Evolutionary conservation across 2,888 invertebrate genomes (phyloP), one percentile per base, ranked within the genome.

Genomic region (Megaustenia siamemsis): DNA sequence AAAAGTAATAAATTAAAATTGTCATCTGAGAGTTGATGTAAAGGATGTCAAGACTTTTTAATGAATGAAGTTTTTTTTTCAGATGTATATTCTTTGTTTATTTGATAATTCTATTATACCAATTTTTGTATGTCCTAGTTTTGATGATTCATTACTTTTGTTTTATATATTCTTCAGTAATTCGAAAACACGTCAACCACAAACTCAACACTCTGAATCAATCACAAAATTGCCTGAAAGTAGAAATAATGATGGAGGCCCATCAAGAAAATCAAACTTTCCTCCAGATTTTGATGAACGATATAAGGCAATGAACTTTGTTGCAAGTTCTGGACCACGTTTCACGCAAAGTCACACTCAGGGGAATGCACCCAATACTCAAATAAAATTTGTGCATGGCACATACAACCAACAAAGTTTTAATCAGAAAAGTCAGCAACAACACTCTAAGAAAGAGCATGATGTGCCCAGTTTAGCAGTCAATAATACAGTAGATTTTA

Each of bases 221-320:
- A 45, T n/a, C 10, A 28, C 15, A 8, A 71, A n/a, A 32, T 28
- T 45, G 4, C 49, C 73, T 32, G 49, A 73, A 18, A 73, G 21
- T 49, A 32, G 15, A 28, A 43, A 21, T n/a, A 49, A 28, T 15
- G 12, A 32, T 49, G 28, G 73, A 32, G 73, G 49, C 28, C 15
- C 49, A 73, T 4, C 49, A 32, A 18, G 1, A 49, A 21, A 28
- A 49, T 73, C 73, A 32, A 73, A 49, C 49, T 73, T 73, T 49
- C 73, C 73, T 49, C 32, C 49, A 49, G 73, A 49, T 21, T 73
- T 73, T 49, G 73, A 73, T 73, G 49, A 49, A 32, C 28, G 32
- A 5, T 73, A 21, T 49, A 45, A 18, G 18, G n/a, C 73, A 49
- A 73, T 45, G 32, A 73, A 73, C 73, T 73, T 73, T 73, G 15